Base-by-base conservation (phyloP, 2,888 invertebrate species). In the Lymantria dispar region DNA sequence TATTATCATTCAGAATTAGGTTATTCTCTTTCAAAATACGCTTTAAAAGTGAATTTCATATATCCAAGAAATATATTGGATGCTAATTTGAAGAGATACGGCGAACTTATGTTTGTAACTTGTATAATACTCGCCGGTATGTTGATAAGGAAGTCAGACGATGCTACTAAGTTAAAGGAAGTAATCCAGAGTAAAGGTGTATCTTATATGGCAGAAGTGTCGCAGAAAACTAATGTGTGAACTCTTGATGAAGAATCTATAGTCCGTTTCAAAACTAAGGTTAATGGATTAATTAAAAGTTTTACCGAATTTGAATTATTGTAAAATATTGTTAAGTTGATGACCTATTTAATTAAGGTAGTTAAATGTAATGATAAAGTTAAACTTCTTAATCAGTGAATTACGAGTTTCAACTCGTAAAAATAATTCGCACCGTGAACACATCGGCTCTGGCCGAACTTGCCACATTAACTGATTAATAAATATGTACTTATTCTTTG, bases 1-100 rank as follows among this genome's bases (percentile, higher is more conserved):
- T 22, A 22, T 5, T 22, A 22, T 22, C 22, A 22, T 22, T 22
- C 22, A 22, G 22, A 22, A 22, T 22, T 22, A 5, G 22, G 5
- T 2, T 3, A 22, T 3, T 22, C 22, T 22, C 22, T 22, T 22
- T 22, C 22, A 22, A 22, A 22, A 2, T 22, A 22, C 22, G 22
- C 3, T 22, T 22, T 22, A 5, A 22, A 22, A 5, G 22, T 22
- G 22, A 22, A 22, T 22, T 22, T 22, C 5, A 22, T 22, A 22
- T 22, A 22, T 22, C 22, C 22, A 22, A 22, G 22, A 22, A 5
- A 22, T 22, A 22, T 2, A 22, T 22, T 22, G 22, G 22, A 22
- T 22, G 5, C 22, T 13, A 75, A 75, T 37, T 47, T 76, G 36
- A 70, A 65, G 37, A 63, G 61, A 60, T 67, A 71, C 36, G 68